Percentiles rank a stretch among this genome's conserved stretches.
These are phyloP conservation scores for Diadegma fenestrale DNA, from an alignment of 2,888 invertebrate species.

Conservation along the genomic window DNA sequence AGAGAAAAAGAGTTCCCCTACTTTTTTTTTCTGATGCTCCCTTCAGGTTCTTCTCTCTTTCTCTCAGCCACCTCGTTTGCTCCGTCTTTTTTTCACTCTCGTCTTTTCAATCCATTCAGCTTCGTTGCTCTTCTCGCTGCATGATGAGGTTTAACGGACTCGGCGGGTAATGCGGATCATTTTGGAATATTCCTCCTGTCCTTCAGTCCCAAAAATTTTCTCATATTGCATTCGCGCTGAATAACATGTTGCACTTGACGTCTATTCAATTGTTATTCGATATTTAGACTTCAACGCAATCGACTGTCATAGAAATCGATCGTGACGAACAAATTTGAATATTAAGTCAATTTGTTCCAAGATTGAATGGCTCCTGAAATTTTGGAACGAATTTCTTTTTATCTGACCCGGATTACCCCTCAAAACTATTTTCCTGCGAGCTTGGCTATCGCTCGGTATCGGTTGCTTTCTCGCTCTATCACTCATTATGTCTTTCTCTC, in stretches of 20 bases:
- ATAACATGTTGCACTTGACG: background rate
- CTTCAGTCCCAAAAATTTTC: background rate
- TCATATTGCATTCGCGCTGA: background rate
- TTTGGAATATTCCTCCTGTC: background rate
- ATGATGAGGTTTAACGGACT: conserved; percentile 2
- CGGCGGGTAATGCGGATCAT: conserved; percentile 22
- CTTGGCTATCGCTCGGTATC: conserved; percentile 39
- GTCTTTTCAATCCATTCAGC: conserved; percentile 38
- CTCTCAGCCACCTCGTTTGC: conserved; percentile 45
- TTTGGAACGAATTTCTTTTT: conserved; percentile 16
- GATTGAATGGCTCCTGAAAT: background rate
- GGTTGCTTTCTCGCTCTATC: conserved; percentile 53
- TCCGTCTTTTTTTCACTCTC: conserved; percentile 20
- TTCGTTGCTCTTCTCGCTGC: conserved; percentile 20
- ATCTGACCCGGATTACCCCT: conserved; percentile 28
- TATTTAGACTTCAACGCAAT: too few species aligned
- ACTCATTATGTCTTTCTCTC: conserved; percentile 44
- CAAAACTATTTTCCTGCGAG: conserved; percentile 15
- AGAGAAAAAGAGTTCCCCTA: conserved; percentile 21
- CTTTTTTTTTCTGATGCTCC: conserved; percentile 24
- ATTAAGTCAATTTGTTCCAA: background rate
- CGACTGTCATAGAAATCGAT: background rate
- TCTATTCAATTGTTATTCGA: too few species aligned
- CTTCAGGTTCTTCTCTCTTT: conserved; percentile 38
- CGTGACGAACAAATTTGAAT: background rate